phyloP scores from a whole-genome alignment of 2,113 vertebrate genomes.

The Myotis yumanensis region DNA sequence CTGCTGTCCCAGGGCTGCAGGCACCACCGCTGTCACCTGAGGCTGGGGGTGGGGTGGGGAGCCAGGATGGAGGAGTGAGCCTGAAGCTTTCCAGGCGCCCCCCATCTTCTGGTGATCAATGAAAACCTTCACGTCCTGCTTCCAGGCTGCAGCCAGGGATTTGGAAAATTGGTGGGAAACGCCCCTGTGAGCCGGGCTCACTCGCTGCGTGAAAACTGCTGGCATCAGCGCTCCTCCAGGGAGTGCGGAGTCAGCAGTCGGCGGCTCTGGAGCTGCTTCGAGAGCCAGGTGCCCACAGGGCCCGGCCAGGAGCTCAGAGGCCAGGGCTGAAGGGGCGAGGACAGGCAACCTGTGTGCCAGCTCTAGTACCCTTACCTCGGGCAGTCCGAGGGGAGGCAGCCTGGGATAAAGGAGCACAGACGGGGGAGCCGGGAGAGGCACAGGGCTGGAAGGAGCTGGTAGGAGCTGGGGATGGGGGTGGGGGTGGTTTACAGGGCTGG shows the following conservation, averaged over 20 bases:
- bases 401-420: neutral
- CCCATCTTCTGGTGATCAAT: neutral
- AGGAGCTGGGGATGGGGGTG: neutral
- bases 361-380: neutral
- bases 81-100: conserved; percentile 61
- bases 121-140: conserved; percentile 52
- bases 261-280: neutral
- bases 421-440: accelerated
- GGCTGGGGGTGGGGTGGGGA: conserved; percentile 43
- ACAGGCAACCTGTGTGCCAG: neutral
- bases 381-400: neutral
- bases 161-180: conserved; percentile 46
- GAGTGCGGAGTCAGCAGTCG: conserved; percentile 42
- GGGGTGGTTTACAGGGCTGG: neutral
- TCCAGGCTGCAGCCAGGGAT: conserved; percentile 68
- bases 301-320: neutral
- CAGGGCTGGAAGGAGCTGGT: neutral
- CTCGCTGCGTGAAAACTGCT: neutral
- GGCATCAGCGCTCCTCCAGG: conserved; percentile 45
- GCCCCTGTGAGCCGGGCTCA: neutral
- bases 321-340: neutral
- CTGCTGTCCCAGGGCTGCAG: conserved; percentile 39
- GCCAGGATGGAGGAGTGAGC: conserved; percentile 60
- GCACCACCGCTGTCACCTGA: conserved; percentile 66
- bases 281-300: neutral